Evolutionary conservation across 1,140 invertebrate species (phyloP), one percentile per base, ranked within the genome.

Genomic region (Bactericera cockerelli): DNA sequence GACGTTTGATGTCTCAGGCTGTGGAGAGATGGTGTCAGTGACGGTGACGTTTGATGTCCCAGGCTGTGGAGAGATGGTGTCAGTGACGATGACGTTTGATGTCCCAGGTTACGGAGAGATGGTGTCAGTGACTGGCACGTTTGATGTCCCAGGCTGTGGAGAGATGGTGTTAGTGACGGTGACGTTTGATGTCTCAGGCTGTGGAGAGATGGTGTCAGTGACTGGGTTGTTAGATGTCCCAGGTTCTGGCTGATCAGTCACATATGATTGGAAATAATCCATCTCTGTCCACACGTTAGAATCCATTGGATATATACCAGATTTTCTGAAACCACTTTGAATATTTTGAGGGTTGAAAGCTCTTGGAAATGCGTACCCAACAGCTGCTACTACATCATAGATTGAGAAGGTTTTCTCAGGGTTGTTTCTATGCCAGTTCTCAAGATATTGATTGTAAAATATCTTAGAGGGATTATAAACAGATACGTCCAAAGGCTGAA

Each of bases 341-440:
- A 74, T 75, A 62, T 76, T 75, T 33, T 53, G 55, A n/a, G 68
- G 67, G 26, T 69, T 70, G 53, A 70, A 65, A 26, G 71, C 67
- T 53, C 63, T 56, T 54, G 59, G 58, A 26, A 67, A 63, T 36
- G 68, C 60, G 57, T 65, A 53, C 26, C 59, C 59, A 24, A 69
- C 57, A 39, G 68, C 64, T n/a, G 21, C 61, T 10, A 67, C 61
- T 53, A 71, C 63, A 53, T 71, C 63, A 64, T 69, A 67, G 13
- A 70, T 68, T 2, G 69, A 67, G 65, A 78, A 73, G 8, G 70
- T 65, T 65, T 71, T 74, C 14, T 72, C 71, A 26, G 70, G 68
- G 61, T 77, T 65, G 57, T 49, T 70, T 63, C 64, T 54, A 68
- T 76, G 67, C 72, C 74, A 78, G 36, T 39, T 65, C 65, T 74